A percentile compares a stretch with the other conserved stretches of the same genome.
Evolutionary conservation across 2,797 vertebrate genomes (phyloP).

Genomic region (Halcyon leucocephala): DNA sequence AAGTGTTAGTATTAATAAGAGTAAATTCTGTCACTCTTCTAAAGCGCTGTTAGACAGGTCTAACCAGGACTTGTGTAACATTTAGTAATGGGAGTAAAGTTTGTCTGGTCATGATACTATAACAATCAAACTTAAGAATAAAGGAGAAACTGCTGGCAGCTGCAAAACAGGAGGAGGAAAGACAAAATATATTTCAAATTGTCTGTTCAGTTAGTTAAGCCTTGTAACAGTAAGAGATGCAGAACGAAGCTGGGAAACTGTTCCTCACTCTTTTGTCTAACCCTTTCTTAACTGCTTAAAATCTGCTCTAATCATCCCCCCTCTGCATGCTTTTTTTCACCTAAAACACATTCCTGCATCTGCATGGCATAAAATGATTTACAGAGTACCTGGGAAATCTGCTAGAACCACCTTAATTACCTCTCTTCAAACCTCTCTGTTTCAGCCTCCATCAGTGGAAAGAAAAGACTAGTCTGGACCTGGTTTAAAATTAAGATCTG

Average conservation of each 20-base stretch:
- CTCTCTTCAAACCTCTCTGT: slow-evolving; percentile 34
- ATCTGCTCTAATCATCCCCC: neutral
- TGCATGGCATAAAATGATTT: neutral
- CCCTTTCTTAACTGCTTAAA: neutral
- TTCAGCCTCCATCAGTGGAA: slow-evolving; percentile 60
- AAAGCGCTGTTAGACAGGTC: neutral
- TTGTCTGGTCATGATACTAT: neutral
- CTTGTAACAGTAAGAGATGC: neutral
- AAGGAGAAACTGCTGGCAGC: neutral
- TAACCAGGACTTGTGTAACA: neutral
- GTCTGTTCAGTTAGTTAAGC: neutral
- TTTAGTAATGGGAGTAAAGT: neutral
- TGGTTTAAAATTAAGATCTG: neutral
- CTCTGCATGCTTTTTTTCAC: neutral
- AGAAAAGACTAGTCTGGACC: neutral
- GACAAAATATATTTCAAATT: neutral
- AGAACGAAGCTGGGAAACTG: neutral
- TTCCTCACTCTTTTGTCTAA: neutral
- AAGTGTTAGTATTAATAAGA: neutral
- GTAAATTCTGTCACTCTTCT: neutral
- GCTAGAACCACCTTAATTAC: slow-evolving; percentile 37
- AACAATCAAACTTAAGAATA: neutral
- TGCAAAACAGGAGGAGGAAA: neutral
- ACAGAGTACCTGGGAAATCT: slow-evolving; percentile 27
- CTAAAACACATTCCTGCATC: neutral